Base-by-base conservation (phyloP, 2,888 invertebrate genomes). In the Notodonta dromedarius region DNA sequence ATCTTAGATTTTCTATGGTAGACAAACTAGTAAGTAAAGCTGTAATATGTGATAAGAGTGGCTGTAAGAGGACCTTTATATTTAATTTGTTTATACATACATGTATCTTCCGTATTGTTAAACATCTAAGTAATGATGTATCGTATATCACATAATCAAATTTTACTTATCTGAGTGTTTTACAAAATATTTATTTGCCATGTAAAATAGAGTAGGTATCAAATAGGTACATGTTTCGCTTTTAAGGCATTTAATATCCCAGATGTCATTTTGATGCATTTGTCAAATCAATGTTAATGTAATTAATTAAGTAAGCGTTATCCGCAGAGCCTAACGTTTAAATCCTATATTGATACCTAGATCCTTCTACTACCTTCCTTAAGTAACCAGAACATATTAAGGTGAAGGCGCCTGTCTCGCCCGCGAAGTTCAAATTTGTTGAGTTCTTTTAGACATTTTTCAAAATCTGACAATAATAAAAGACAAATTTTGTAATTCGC, bases 31-130 rank as follows among this genome's bases (percentile, higher is more conserved):
- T 87, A 85, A 84, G 73, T 90, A 86, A 79, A 88, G 87, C 85
- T 90, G 88, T 91, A 84, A 87, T 89, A 88, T 92, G 93, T 93
- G 93, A 93, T 93, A 93, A 92, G 92, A 88, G 92, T 90, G 93
- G 92, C 92, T 93, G 93, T 92, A 91, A 89, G 86, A n/a, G 5
- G 46, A 86, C 80, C 81, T 82, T 35, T 85, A 78, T 82, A 77
- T 85, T 84, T 86, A 80, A 80, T 87, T 84, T 86, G 76, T 77
- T 79, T 73, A 77, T 80, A 81, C 84, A 70, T 76, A 79, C 77
- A 80, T 83, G 78, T 84, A 84, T 86, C 85, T 85, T 85, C 83
- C 83, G 74, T 78, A 80, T 80, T 77, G 77, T 82, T 71, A 70
- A 78, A 67, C 73, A 73, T 75, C 24, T 24, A 24, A 24, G 1